Base-by-base conservation (phyloP, 2,888 invertebrate genomes). In the Cosmia trapezina region DNA sequence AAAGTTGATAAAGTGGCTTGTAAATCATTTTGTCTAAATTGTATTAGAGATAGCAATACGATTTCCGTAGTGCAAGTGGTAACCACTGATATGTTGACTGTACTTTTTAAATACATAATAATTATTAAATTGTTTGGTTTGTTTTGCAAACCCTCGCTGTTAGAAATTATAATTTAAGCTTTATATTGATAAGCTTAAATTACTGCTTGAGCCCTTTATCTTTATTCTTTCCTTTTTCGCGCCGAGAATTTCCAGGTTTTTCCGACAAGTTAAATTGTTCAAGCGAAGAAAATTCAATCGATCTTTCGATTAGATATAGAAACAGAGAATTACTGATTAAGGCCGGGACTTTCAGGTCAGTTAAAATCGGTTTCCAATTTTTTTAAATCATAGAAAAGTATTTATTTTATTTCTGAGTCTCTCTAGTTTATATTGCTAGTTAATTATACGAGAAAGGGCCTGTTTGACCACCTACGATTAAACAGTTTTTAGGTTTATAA, bases 221-320 rank as follows among this genome's bases (percentile, higher is more conserved):
- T 53, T 62, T 73, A 19, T 60, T 53, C 4, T 17, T 7, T 53
- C n/a, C 28, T 28, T 47, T 62, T 74, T 74, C 12, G 4, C 43
- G 12, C 17, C 2, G 41, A 63, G 17, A 12, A 41, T 54, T 37
- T n/a, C 41, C 5, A 54, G 12, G 9, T 75, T 63, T 51, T 62
- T 41, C 12, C 61, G 12, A 61, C 28, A 28, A 75, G 75, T 54
- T 54, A 54, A 73, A 73, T 47, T 47, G 28, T 41, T 54, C 41
- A 37, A 60, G 28, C 37, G 41, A 11, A 47, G 14, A 22, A 64
- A 64, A 11, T 47, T 63, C 2, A 1, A 53, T 74, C 22, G 45
- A 28, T 53, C 45, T 61, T 62, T 4, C 28, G 28, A 49, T 33
- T 47, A 41, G n/a, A n/a, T 54, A n/a, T 4, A 74, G 41, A 41